Evolutionary conservation across 2,113 vertebrate species (phyloP), one percentile per base, ranked within the genome.

Genomic region (Paramisgurnus dabryanus): DNA sequence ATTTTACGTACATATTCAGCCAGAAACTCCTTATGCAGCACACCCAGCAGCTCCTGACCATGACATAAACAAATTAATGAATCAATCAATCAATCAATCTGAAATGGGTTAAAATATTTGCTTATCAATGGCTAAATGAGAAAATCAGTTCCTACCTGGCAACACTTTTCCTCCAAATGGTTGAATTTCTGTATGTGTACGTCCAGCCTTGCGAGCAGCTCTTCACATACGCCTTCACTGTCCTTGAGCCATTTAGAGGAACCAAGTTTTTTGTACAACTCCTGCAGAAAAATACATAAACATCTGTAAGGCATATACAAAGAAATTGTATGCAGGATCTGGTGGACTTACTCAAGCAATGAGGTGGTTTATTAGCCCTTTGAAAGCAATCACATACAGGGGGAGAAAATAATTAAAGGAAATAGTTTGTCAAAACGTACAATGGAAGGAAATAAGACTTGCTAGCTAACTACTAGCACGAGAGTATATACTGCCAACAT

Each of bases 1-100:
- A 98, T 92, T 86, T 92, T 92, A 47, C 2, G 71, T 0, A 96
- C 91, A 41, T 97, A 96, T 34, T 96, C 94, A 3, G 79, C 91
- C 12, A 96, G 89, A 87, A 98, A 83, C 7, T 92, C 88, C 74
- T 73, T 63, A 12, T 94, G 85, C 60, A 94, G 75, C 65, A 27
- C 80, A 13, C 85, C 55, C 2, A 96, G 0, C 1, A 97, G 87
- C 80, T 90, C 92, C 97, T 98, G 85, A 41, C 10, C 74, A 80
- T n/a, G 49, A 60, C 45, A 39, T 50, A 11, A 74, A 66, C 40
- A 40, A 41, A 49, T 66, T 18, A 78, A 49, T 39, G n/a, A 72
- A 61, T n/a, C n/a, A n/a, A n/a, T 43, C 10, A 49, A 50, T 7
- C 12, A 77, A 67, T 34, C 65, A 43, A 15, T 18, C n/a, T 40